A percentile compares a stretch with the other conserved stretches of the same genome.
These are phyloP conservation scores for Sebastes elongatus DNA, from an alignment of 2,797 vertebrate species.

Conservation along the genomic window DNA sequence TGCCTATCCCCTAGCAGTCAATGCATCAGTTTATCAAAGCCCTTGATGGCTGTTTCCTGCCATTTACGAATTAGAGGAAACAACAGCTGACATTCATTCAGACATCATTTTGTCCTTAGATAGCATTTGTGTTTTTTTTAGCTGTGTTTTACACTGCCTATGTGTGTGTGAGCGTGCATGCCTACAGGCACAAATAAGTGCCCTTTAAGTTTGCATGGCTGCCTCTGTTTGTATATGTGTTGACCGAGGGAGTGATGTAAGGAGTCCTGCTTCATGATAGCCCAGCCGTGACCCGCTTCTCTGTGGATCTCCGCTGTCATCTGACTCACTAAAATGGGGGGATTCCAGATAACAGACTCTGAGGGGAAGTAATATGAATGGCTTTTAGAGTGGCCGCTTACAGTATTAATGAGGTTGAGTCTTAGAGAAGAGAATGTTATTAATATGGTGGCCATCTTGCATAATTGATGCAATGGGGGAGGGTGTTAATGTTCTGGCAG, in stretches of 20 bases:
- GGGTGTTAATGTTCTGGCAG: constrained; percentile 38
- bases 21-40: constrained; percentile 8
- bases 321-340: constrained; percentile 37
- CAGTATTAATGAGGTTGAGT: constrained; percentile 71
- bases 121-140: constrained; percentile 2
- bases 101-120: constrained; percentile 28
- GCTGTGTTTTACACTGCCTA: not conserved
- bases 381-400: constrained; percentile 72
- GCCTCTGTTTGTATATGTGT: constrained; percentile 33
- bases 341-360: constrained; percentile 46
- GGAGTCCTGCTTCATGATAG: constrained; percentile 32
- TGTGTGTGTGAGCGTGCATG: not conserved
- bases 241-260: constrained; percentile 38
- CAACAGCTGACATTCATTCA: constrained; percentile 24
- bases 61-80: constrained; percentile 20
- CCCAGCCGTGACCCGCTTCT: constrained; percentile 16
- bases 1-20: constrained; percentile 11
- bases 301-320: constrained; percentile 31
- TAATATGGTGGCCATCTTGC: constrained; percentile 62
- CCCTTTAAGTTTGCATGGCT: constrained; percentile 36
- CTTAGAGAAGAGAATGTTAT: constrained; percentile 57
- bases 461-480: constrained; percentile 54
- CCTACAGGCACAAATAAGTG: constrained; percentile 15
- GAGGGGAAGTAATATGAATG: constrained; percentile 64
- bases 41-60: not conserved